Conservation (phyloP, 2,888 invertebrate genomes). For the Rhingia rostrata region DNA sequence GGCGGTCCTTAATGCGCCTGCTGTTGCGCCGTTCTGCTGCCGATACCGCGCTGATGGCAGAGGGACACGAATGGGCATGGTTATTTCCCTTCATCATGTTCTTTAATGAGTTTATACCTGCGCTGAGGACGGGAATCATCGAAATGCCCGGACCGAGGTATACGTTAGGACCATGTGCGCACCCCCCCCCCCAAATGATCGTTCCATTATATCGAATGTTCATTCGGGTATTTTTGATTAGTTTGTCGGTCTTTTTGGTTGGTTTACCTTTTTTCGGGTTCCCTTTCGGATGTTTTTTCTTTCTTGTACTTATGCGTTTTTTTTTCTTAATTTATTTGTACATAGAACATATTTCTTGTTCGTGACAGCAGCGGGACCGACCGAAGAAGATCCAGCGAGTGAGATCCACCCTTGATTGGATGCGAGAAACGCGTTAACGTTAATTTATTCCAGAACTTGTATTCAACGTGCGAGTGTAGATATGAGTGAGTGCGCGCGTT, state of each 20-base stretch:
- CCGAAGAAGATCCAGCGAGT: conserved; percentile 15
- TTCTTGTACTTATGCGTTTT: conserved; percentile 24
- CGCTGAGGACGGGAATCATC: conserved; percentile 35
- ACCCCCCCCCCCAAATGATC: conserved; percentile 66
- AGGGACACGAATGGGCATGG: conserved; percentile 71
- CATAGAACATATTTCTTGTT: conserved; percentile 68
- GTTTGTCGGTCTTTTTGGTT: conserved; percentile 69
- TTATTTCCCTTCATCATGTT: conserved; percentile 72
- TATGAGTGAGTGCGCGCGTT: conserved; percentile 30
- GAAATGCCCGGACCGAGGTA: conserved; percentile 1
- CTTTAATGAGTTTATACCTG: conserved; percentile 74
- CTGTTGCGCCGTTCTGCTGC: conserved; percentile 33
- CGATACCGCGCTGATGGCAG: conserved; percentile 18
- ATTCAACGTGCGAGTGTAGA: conserved; percentile 5
- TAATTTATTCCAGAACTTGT: conserved; percentile 70
- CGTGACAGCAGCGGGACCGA: conserved; percentile 52
- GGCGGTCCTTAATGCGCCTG: conserved; percentile 71
- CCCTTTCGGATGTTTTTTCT: conserved; percentile 29
- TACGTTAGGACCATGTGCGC: conserved; percentile 44
- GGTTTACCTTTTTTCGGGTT: conserved; percentile 42
- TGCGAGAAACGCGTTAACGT: conserved; percentile 69
- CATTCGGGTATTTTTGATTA: conserved; percentile 70
- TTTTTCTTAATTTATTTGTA: conserved; percentile 41
- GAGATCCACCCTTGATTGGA: conserved; percentile 70
- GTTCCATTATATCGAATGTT: conserved; percentile 70